Base-by-base conservation (phyloP, 2,797 vertebrate genomes). In the Pseudochaenichthys georgianus region DNA sequence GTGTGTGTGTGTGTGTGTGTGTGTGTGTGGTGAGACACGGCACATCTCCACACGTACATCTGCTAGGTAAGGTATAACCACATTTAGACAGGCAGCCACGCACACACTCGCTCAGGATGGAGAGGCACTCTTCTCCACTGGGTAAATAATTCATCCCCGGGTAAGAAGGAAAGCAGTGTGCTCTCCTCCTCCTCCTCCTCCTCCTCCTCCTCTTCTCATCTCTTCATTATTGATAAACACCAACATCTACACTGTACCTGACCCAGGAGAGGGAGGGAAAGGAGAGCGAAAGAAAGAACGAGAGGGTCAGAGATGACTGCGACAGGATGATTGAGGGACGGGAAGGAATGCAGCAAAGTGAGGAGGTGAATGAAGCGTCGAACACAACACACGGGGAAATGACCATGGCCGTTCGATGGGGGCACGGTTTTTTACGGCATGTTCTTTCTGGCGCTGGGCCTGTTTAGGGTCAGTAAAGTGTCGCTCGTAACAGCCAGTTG, bases 181-280 rank as follows among this genome's bases (percentile, higher is more conserved):
- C 83, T 87, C 88, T 88, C 83, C 85, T 89, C 74, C 83, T 83
- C 77, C 78, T 72, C 77, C 78, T 72, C 54, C 68, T 77, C 89
- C n/a, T n/a, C n/a, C n/a, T n/a, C n/a, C n/a, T n/a, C n/a, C n/a
- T n/a, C n/a, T n/a, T n/a, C n/a, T 90, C 72, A 77, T 86, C 86
- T 82, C 81, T 95, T 86, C 88, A 95, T 95, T 94, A 94, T 94
- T 95, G 90, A 94, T 94, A 92, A 92, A 92, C 80, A 91, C 85
- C 86, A 93, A 90, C 89, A 95, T 93, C 89, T 86, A 94, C 91
- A 92, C 92, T 89, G 86, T 85, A 90, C 89, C 85, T 92, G 88
- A 90, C 90, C 87, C 80, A 75, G 65, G 75, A 85, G 82, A 73
- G 75, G 38, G 21, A 43, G 52, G 23, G 57, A 4, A 12, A 17